phyloP scores from a whole-genome alignment of 2,888 invertebrate species.

The Ophion slaviceki region DNA sequence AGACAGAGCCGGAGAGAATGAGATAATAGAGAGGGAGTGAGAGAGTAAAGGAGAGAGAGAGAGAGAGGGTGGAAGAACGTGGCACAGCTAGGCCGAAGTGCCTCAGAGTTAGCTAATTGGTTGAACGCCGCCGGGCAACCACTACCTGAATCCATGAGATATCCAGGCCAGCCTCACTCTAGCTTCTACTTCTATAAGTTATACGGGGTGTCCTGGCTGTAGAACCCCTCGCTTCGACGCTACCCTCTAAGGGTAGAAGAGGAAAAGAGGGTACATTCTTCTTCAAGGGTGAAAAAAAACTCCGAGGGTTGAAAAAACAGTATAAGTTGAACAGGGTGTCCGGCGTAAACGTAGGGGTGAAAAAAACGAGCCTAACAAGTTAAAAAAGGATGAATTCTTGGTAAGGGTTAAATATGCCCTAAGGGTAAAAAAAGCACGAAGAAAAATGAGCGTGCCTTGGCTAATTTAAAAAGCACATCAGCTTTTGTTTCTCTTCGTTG shows the following conservation, averaged over 20 bases:
- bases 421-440: background rate
- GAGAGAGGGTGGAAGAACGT: conserved; percentile 26
- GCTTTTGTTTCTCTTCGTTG: background rate
- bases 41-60: conserved; percentile 48
- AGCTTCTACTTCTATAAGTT: conserved; percentile 37
- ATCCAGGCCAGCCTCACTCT: conserved; percentile 65
- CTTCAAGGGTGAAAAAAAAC: background rate
- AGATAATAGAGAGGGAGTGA: conserved; percentile 33
- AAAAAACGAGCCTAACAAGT: background rate
- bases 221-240: too few relatives aligned
- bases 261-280: background rate
- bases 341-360: background rate
- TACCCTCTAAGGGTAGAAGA: too few relatives aligned
- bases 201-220: background rate
- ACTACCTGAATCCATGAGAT: conserved; percentile 74
- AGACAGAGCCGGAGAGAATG: conserved; percentile 27
- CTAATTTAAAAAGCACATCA: background rate
- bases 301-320: background rate
- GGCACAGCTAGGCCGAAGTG: conserved; percentile 73
- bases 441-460: background rate
- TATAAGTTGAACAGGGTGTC: background rate
- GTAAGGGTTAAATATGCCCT: background rate
- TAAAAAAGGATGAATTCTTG: background rate
- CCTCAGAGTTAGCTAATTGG: conserved; percentile 81
- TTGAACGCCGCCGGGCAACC: conserved; percentile 79